Evolutionary conservation across 1,140 invertebrate genomes (phyloP).

Genomic region (Dinoponera quadriceps): DNA sequence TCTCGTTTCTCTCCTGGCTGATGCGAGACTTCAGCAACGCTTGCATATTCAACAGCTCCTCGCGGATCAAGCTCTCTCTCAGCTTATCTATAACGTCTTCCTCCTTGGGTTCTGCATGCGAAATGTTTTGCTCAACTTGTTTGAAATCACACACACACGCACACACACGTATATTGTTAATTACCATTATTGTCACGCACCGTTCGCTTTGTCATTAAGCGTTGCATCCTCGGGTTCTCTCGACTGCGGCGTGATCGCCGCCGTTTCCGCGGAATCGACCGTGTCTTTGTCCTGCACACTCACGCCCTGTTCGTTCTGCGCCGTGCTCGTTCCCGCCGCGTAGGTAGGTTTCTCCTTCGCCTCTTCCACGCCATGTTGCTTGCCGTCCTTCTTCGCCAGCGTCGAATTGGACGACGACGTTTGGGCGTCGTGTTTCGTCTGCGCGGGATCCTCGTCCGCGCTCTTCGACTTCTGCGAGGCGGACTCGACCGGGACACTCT

Average conservation of each 20-base stretch:
- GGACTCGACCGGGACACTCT: conserved; percentile 82
- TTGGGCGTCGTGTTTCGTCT: conserved; percentile 49
- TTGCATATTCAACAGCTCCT: conserved; percentile 89
- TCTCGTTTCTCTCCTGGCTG: conserved; percentile 88
- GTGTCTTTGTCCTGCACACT: conserved; percentile 74
- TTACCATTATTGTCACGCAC: conserved; percentile 58
- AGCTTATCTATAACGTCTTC: conserved; percentile 86
- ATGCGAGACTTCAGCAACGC: conserved; percentile 88
- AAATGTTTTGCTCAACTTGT: no score
- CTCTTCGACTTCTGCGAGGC: conserved; percentile 69
- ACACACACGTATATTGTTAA: neutral
- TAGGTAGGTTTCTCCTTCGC: conserved; percentile 54
- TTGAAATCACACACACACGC: no score
- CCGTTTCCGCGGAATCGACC: conserved; percentile 73
- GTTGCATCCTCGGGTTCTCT: conserved; percentile 53
- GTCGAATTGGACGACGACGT: conserved; percentile 42
- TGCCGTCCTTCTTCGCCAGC: conserved; percentile 56
- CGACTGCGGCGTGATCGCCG: conserved; percentile 38
- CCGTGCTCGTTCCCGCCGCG: conserved; percentile 1
- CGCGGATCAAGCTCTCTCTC: conserved; percentile 88
- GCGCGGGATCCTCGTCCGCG: conserved; percentile 67
- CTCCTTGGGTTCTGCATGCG: conserved; percentile 81
- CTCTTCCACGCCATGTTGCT: conserved; percentile 58
- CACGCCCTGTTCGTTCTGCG: conserved; percentile 49
- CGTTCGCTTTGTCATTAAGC: conserved; percentile 38